Evolutionary conservation across 2,888 invertebrate species (phyloP), one percentile per base, ranked within the genome.

Genomic region (Metacarcinus magister): DNA sequence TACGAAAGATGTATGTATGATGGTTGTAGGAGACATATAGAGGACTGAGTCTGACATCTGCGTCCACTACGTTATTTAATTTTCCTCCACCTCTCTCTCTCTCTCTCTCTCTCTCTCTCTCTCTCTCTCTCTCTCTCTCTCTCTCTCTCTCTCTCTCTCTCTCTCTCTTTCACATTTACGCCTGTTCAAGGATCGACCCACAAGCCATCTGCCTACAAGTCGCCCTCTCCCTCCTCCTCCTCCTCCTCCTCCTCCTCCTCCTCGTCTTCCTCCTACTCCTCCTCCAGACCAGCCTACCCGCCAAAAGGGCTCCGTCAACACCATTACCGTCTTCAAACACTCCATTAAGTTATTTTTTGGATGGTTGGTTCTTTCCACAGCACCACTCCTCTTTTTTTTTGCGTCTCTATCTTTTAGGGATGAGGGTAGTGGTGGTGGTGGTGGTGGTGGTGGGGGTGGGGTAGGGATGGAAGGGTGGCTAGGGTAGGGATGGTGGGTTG

Each of bases 291-390:
- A 67, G 67, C 67, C 67, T 67, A 67, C n/a, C 67, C 67, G 67
- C 67, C 67, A 67, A 67, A 67, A 67, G 67, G 67, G 32, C 32
- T 82, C 82, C 32, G 82, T 82, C 82, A 82, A 82, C 82, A 82
- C 82, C 82, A 82, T 82, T 82, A 82, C 82, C 82, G 82, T 32
- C 82, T 82, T 82, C 82, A 82, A 82, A 82, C 82, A 82, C 82
- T 82, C 82, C 82, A 82, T 82, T 82, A 82, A 82, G 32, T 82
- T 82, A 28, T 82, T 82, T 82, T 67, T 82, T n/a, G 32, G 28
- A 28, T 82, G 82, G 82, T 82, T 82, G 82, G 82, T 82, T 82
- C 82, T 82, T 82, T 82, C 82, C 82, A 13, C 82, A 32, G 82
- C 82, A 32, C 82, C 32, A 82, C 82, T 82, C 28, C 82, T 82